Evolutionary conservation across 1,140 invertebrate genomes (phyloP).

Genomic region (Myzus persicae): DNA sequence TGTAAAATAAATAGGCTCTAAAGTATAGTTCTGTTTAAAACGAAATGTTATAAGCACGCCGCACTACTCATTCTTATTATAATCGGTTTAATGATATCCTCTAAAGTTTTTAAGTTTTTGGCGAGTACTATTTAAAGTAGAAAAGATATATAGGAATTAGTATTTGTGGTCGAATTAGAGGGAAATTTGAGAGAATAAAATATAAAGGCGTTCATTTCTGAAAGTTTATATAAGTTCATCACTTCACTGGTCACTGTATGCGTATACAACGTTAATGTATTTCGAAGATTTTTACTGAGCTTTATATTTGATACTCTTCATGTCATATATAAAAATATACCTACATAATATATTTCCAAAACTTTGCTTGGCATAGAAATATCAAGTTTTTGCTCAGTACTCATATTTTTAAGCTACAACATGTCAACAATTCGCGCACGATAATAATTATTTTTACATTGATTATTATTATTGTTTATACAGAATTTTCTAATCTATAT

Average conservation of each 20-base stretch:
- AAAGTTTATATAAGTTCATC: background rate
- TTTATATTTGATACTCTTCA: background rate
- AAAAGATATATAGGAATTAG: background rate
- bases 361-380: background rate
- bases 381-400: background rate
- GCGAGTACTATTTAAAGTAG: background rate
- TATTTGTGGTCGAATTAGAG: background rate
- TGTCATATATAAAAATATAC: background rate
- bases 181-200: background rate
- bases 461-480: background rate
- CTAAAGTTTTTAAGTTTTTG: background rate
- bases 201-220: background rate
- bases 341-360: background rate
- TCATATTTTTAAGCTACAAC: background rate
- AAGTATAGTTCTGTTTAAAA: background rate
- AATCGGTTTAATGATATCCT: background rate
- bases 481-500: slow-evolving; percentile 3
- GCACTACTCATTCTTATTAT: background rate
- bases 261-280: background rate
- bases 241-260: background rate
- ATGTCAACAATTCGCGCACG: background rate
- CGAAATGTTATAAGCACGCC: too few species aligned
- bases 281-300: background rate
- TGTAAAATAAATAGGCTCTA: background rate
- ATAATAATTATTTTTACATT: background rate